Evolutionary conservation across 2,888 invertebrate genomes (phyloP).

Genomic region (Clitarchus hookeri): DNA sequence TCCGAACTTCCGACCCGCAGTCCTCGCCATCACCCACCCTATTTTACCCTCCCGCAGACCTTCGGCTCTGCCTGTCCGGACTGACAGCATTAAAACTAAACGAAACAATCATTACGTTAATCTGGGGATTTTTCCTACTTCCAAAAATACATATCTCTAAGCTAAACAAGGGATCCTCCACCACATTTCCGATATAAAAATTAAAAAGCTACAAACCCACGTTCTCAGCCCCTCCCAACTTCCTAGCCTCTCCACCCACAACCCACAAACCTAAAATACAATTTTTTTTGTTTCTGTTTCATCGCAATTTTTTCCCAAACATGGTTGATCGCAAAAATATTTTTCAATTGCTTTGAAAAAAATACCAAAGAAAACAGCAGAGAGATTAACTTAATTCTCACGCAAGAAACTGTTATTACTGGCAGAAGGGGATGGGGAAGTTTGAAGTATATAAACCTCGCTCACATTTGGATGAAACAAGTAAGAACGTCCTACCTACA

Average conservation of each 20-base stretch:
- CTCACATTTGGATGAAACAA: no score
- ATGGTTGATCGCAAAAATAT: no score
- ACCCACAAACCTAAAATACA: no score
- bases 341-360: no score
- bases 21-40: not conserved
- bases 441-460: no score
- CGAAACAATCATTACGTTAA: conserved; percentile 24
- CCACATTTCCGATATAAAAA: not conserved
- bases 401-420: no score
- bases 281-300: no score
- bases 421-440: no score
- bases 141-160: not conserved
- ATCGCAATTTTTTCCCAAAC: no score
- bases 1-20: not conserved
- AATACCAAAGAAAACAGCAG: no score
- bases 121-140: not conserved
- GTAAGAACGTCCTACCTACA: no score
- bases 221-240: not conserved
- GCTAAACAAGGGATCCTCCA: not conserved
- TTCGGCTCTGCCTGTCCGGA: not conserved
- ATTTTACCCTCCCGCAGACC: not conserved
- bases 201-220: not conserved
- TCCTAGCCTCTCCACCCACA: not conserved
- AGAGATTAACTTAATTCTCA: no score
- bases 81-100: conserved; percentile 14